Evolutionary conservation across 2,888 invertebrate species (phyloP), one percentile per base, ranked within the genome.

Genomic region (Buathra laborator): DNA sequence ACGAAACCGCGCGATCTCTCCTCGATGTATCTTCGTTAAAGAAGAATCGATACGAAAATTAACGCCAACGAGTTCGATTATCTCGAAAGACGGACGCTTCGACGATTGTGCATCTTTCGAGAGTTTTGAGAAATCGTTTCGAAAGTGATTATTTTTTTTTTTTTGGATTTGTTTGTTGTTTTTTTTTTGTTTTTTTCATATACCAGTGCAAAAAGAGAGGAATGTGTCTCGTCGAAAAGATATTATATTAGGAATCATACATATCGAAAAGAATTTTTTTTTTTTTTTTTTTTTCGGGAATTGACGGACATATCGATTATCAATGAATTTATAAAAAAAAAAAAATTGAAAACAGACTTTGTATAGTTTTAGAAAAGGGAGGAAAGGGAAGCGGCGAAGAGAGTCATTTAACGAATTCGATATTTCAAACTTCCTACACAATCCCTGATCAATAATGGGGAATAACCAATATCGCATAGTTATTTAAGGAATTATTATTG

Each of bases 281-380:
- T 24, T 24, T 24, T 24, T 24, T 1, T 29, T 51, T 81, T 75
- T 78, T 81, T 85, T 80, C 48, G 68, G 84, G 88, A 87, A 84
- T 89, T 88, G 88, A 92, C 88, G 88, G 87, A 93, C 92, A 91
- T 92, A 93, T 93, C 92, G 91, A 91, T 92, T 92, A 90, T 91
- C 87, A 88, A 86, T 90, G 89, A 91, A 86, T 89, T 56, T 7
- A 88, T 24, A 67, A 71, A 74, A 0, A 70, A 72, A 64, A 75
- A 37, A 59, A 53, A 14, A 43, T n/a, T n/a, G n/a, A 74, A 56
- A 89, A 88, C 88, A 88, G 87, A 91, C 89, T 88, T 82, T 86
- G 86, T 78, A 76, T 90, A 91, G 88, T 89, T 91, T 89, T 90
- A 90, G 88, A 87, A 68, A 56, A 77, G 87, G 83, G 32, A 56